Evolutionary conservation across 2,113 vertebrate genomes (phyloP).

Genomic region (Caracal caracal): DNA sequence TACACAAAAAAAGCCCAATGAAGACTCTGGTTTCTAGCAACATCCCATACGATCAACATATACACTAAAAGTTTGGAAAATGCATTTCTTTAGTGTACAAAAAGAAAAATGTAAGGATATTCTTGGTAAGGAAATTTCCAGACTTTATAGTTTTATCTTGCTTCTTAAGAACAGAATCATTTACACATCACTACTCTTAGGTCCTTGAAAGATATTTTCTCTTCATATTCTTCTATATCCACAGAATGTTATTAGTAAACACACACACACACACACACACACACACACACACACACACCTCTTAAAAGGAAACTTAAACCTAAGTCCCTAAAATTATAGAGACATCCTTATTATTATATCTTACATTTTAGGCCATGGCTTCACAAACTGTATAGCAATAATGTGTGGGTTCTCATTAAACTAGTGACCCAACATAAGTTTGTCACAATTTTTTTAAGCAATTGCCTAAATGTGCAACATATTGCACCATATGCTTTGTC

Average conservation of each 20-base stretch:
- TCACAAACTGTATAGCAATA: neutral
- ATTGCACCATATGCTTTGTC: neutral
- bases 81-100: neutral
- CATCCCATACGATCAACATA: neutral
- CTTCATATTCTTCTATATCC: neutral
- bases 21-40: neutral
- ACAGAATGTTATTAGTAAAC: neutral
- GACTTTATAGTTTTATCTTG: neutral
- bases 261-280: neutral
- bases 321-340: neutral
- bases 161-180: neutral
- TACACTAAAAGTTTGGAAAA: neutral
- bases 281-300: neutral
- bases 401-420: neutral
- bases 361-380: neutral
- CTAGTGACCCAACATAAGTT: neutral
- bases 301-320: neutral
- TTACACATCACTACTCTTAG: neutral
- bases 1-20: neutral
- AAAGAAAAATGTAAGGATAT: neutral
- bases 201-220: neutral
- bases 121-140: neutral
- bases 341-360: neutral
- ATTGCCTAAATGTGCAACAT: neutral
- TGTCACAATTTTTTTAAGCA: neutral